Evolutionary conservation across 2,888 invertebrate species (phyloP).

Genomic region (Drosophila meridionalis): DNA sequence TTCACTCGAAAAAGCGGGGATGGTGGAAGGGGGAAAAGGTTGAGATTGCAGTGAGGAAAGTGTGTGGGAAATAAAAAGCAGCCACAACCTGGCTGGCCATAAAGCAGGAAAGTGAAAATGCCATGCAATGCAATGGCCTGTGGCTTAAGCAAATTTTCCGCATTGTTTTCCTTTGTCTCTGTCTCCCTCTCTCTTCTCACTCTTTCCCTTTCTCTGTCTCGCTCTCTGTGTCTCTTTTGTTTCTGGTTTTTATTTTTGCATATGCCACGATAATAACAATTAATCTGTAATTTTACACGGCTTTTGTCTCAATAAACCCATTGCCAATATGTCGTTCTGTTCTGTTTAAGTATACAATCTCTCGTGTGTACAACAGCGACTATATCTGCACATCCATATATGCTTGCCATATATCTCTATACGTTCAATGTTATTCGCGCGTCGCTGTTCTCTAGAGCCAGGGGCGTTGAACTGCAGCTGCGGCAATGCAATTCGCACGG

Average conservation of each 20-base stretch:
- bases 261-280: conserved; percentile 51
- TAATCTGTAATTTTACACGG: conserved; percentile 60
- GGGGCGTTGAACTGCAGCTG: conserved; percentile 53
- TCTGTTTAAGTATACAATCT: conserved; percentile 17
- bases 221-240: conserved; percentile 25
- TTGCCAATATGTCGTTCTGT: conserved; percentile 46
- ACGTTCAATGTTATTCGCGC: conserved; percentile 57
- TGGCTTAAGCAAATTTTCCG: conserved; percentile 54
- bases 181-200: not conserved
- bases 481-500: conserved; percentile 32
- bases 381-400: not conserved
- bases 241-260: conserved; percentile 17
- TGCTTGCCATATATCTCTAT: conserved; percentile 25
- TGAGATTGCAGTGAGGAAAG: conserved; percentile 25
- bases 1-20: not conserved
- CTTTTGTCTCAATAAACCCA: conserved; percentile 50
- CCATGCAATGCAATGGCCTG: conserved; percentile 37
- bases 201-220: not conserved
- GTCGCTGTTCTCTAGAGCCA: conserved; percentile 6
- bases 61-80: conserved; percentile 33
- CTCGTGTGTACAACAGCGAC: not conserved
- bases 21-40: not conserved
- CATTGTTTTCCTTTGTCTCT: conserved; percentile 49
- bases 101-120: conserved; percentile 63
- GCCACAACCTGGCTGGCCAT: conserved; percentile 32